Percentiles rank a stretch among this genome's conserved stretches.
These are phyloP conservation scores for Oryzias woworae DNA, from an alignment of 2,113 vertebrate genomes.

Conservation along the genomic window DNA sequence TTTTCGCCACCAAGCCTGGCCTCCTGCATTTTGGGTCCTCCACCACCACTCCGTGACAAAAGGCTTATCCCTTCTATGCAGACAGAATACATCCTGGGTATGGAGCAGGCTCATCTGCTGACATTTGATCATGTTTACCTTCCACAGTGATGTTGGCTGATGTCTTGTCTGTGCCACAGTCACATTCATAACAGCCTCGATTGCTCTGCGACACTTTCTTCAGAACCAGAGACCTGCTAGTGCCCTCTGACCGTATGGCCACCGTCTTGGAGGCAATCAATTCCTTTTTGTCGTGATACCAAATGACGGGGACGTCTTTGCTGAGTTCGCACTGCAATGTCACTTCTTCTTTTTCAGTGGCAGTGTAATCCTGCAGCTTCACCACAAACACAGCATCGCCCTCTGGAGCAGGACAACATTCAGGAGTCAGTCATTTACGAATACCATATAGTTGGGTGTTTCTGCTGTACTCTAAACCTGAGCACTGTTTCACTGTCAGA, in stretches of 20 bases:
- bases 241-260: conserved; percentile 84
- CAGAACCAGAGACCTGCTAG: conserved; percentile 84
- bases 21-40: no score
- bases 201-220: conserved; percentile 85
- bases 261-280: conserved; percentile 86
- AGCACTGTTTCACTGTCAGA: no score
- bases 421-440: background rate
- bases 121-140: conserved; percentile 69
- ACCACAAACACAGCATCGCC: conserved; percentile 89
- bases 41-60: no score
- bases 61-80: no score
- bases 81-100: background rate
- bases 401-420: conserved; percentile 76
- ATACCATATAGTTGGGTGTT: background rate
- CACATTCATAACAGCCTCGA: conserved; percentile 88
- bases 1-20: no score
- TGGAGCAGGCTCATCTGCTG: background rate
- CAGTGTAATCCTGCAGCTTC: conserved; percentile 92
- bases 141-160: conserved; percentile 82
- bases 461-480: background rate
- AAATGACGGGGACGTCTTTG: conserved; percentile 94
- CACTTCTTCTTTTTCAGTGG: conserved; percentile 92
- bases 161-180: conserved; percentile 93
- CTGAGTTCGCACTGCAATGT: conserved; percentile 90
- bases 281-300: conserved; percentile 90